A percentile compares a stretch with the other conserved stretches of the same genome.
phyloP scores from a whole-genome alignment of 1,140 invertebrate genomes.

The Microvelia longipes region DNA sequence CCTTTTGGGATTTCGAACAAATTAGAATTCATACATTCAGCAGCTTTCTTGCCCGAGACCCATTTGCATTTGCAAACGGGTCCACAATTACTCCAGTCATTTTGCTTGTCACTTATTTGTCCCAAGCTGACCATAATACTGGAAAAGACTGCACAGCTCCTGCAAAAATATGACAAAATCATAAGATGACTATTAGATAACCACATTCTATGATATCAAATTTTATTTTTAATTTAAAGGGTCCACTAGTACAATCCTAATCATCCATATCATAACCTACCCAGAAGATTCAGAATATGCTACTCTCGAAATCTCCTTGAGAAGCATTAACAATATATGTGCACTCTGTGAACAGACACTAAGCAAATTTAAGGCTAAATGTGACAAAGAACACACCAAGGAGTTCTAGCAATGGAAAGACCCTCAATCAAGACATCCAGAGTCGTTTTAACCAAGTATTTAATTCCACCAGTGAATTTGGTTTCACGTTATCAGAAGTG shows the following conservation, averaged over 20 bases:
- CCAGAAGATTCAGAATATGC: background rate
- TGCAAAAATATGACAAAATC: background rate
- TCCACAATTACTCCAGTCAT: constrained; percentile 40
- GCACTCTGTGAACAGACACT: too few relatives aligned
- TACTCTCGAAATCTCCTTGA: background rate
- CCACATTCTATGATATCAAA: background rate
- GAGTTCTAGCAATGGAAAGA: too few relatives aligned
- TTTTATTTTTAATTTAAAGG: background rate
- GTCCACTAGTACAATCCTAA: background rate
- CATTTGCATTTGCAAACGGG: constrained; percentile 56
- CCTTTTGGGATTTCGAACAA: constrained; percentile 48
- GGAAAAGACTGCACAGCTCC: constrained; percentile 2
- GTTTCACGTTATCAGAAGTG: too few relatives aligned
- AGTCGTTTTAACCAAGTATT: too few relatives aligned
- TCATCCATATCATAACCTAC: background rate
- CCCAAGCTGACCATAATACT: constrained; percentile 7
- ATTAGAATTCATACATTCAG: constrained; percentile 52
- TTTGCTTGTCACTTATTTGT: constrained; percentile 23
- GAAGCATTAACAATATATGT: too few relatives aligned
- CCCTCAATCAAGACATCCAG: too few relatives aligned
- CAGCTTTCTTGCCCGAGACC: constrained; percentile 62
- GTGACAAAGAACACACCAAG: too few relatives aligned
- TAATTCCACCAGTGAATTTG: too few relatives aligned
- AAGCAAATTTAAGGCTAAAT: too few relatives aligned
- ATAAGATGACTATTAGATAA: background rate